Percentiles rank a stretch among this genome's conserved stretches.
Evolutionary conservation across 2,797 vertebrate species (phyloP).

Genomic region (Acipenser ruthenus): DNA sequence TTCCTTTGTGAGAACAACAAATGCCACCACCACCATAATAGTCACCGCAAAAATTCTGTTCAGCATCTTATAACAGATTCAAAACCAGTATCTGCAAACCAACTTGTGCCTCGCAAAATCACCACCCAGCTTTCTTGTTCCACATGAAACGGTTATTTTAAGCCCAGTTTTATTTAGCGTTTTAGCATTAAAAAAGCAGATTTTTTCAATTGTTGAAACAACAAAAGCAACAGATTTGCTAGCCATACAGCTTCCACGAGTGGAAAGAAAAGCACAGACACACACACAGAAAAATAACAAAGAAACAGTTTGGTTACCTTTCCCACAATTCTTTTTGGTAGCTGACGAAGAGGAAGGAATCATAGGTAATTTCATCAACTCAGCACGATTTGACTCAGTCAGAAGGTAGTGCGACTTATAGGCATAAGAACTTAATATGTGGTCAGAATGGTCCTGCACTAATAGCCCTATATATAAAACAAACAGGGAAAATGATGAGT

Average conservation of each 20-base stretch:
- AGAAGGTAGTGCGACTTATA: slow-evolving; percentile 99
- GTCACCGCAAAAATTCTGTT: too few relatives aligned
- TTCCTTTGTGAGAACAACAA: too few relatives aligned
- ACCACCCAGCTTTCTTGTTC: neutral
- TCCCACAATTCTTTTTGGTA: slow-evolving; percentile 99
- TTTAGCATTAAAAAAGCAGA: slow-evolving; percentile 11
- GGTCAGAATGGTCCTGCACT: slow-evolving; percentile 99
- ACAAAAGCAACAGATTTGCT: slow-evolving; percentile 2
- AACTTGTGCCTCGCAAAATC: neutral
- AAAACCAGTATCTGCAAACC: too few relatives aligned
- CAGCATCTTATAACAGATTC: too few relatives aligned
- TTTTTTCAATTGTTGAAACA: neutral
- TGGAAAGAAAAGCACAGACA: slow-evolving; percentile 34
- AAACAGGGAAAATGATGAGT: slow-evolving; percentile 98
- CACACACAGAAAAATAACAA: slow-evolving; percentile 38
- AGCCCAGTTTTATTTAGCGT: slow-evolving; percentile 28
- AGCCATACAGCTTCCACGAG: slow-evolving; percentile 17
- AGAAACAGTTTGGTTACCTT: slow-evolving; percentile 96
- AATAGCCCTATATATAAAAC: slow-evolving; percentile 97
- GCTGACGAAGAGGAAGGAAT: slow-evolving; percentile 99
- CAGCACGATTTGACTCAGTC: slow-evolving; percentile 99
- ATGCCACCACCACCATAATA: too few relatives aligned
- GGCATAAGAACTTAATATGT: slow-evolving; percentile 99
- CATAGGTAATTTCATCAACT: slow-evolving; percentile 99
- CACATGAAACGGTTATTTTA: slow-evolving; percentile 26